Evolutionary conservation across 2,113 vertebrate species (phyloP).

Genomic region (Leucosticte australis): DNA sequence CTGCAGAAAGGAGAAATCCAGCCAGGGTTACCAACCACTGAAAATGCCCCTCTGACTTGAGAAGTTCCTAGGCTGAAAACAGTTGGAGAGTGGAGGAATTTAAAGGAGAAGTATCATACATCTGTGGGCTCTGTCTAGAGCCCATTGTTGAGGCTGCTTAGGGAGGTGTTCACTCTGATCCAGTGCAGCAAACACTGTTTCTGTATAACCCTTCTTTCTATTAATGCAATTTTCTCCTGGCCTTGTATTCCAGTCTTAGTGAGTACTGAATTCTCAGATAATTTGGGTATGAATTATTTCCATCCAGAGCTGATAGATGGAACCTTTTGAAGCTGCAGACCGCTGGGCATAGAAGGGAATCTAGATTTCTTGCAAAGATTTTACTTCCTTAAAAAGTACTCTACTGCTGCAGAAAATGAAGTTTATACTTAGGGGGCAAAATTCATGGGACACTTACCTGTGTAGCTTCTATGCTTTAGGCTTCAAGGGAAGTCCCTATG

Average conservation of each 20-base stretch:
- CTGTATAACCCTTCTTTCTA: background rate
- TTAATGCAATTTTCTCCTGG: background rate
- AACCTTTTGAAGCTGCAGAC: background rate
- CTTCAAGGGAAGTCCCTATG: background rate
- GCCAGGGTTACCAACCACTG: background rate
- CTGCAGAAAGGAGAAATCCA: background rate
- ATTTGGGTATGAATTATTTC: background rate
- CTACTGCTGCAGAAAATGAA: background rate
- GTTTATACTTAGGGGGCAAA: background rate
- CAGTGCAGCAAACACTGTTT: background rate
- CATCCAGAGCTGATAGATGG: background rate
- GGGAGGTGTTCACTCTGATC: background rate
- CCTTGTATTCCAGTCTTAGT: background rate
- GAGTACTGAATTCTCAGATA: background rate
- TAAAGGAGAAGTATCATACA: background rate
- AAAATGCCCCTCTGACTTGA: rapidly evolving
- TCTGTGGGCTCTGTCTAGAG: background rate
- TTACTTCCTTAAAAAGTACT: background rate
- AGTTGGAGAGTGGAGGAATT: background rate
- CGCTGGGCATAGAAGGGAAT: background rate
- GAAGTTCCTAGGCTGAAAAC: background rate
- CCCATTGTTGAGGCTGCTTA: background rate
- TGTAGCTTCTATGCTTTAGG: background rate
- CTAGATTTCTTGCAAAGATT: background rate
- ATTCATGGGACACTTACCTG: background rate